Evolutionary conservation across 1,140 invertebrate genomes (phyloP).

Genomic region (Aphaenogaster ashmeadi): DNA sequence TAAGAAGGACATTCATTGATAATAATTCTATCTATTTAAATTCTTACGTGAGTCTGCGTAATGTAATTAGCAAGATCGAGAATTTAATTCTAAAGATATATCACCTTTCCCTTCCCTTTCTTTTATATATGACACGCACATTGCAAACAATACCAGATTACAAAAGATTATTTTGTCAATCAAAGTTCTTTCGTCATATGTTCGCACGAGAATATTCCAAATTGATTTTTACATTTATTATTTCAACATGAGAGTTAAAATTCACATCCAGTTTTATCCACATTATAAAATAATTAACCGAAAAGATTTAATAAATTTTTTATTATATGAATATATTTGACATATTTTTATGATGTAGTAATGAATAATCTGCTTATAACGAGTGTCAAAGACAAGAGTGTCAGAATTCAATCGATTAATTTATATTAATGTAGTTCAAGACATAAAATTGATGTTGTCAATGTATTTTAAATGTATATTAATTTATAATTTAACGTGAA

Average conservation of each 20-base stretch:
- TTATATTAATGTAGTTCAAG: too few species aligned
- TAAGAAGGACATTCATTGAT: not conserved
- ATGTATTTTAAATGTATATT: too few species aligned
- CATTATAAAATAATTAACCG: not conserved
- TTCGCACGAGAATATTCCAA: not conserved
- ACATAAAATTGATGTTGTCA: too few species aligned
- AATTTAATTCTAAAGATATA: not conserved
- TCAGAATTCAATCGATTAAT: too few species aligned
- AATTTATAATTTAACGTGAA: too few species aligned
- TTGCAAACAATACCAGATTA: not conserved
- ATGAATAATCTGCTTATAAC: too few species aligned
- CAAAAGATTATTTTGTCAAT: slow-evolving; percentile 5
- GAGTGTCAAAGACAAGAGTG: too few species aligned
- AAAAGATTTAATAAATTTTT: not conserved
- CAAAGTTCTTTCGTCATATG: not conserved
- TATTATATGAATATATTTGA: not conserved
- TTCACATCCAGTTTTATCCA: not conserved
- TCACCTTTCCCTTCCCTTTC: not conserved
- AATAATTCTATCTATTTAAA: not conserved
- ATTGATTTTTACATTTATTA: not conserved
- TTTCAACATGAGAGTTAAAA: not conserved
- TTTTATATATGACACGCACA: not conserved
- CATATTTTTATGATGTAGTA: not conserved
- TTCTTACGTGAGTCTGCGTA: not conserved
- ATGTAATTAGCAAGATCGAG: not conserved